Base-by-base conservation (phyloP, 2,888 invertebrate species). In the Ophioninae sp. region DNA sequence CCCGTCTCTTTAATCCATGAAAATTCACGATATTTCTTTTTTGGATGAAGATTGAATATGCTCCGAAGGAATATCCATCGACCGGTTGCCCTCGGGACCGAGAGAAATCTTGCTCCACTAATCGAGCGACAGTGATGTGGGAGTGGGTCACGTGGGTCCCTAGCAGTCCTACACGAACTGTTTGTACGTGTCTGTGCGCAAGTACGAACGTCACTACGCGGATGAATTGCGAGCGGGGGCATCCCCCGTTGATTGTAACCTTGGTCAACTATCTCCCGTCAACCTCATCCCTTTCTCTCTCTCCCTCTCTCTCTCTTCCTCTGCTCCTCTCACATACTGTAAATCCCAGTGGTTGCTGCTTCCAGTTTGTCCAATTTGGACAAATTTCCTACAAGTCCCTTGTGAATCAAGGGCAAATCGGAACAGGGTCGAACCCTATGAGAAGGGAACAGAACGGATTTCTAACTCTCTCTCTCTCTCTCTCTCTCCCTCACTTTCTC, bases 301-400 rank as follows among this genome's bases (percentile, higher is more conserved):
- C 44, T 44, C 44, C 13, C 10, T 44, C 44, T 44, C 44, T 44
- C 44, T 10, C 59, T 59, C 59, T 3, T 7, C 7, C 6, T 59
- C 59, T 21, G 7, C 3, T 8, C 20, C 59, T 21, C 59, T 21
- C 21, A 20, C 59, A 2, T 8, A 20, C 59, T 57, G 64, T 74
- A 74, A 82, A 79, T 82, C 74, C 74, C 74, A 62, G 44, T 70
- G 74, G 64, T 74, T 68, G 30, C 75, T 67, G 76, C 69, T 57
- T 44, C 73, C 41, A 83, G 78, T 81, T 83, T 73, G 76, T 82
- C 79, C 79, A 84, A 84, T 79, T 82, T 82, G 62, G 79, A 76
- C 72, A 68, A 82, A 82, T 76, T 82, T 84, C 68, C 67, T 82
- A 72, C 79, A 79, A 68, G 76, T 79, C 79, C 79, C 75, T 20